Conservation (phyloP, 2,888 invertebrate species). For the Erebia ligea region DNA sequence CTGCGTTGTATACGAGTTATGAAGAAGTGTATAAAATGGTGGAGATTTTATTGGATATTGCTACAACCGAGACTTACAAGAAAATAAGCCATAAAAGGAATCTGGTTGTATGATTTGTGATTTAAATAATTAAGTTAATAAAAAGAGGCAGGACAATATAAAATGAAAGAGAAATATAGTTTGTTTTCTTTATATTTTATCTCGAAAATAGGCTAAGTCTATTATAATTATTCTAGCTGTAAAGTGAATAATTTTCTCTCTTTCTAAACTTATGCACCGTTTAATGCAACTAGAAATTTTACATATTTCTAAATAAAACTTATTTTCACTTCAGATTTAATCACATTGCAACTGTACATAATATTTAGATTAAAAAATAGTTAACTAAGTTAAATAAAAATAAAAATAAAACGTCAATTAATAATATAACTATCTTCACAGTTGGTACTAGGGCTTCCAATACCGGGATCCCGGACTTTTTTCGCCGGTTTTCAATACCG, state of each 20-base stretch:
- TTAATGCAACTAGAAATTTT: slow-evolving; percentile 36
- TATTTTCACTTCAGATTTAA: slow-evolving; percentile 42
- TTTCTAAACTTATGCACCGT: slow-evolving; percentile 26
- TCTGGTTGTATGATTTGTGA: slow-evolving; percentile 48
- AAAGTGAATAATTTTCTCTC: slow-evolving; percentile 64
- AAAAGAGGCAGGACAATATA: slow-evolving; percentile 1
- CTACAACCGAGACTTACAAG: slow-evolving; percentile 56
- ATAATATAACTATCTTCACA: slow-evolving; percentile 59
- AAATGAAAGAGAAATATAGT: slow-evolving; percentile 43
- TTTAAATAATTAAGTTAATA: background rate
- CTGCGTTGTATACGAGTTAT: slow-evolving; percentile 67
- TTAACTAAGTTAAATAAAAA: slow-evolving; percentile 50
- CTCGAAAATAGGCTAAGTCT: slow-evolving; percentile 80
- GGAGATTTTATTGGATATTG: slow-evolving; percentile 59
- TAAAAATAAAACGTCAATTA: slow-evolving; percentile 53
- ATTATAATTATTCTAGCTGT: slow-evolving; percentile 60
- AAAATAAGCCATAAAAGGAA: slow-evolving; percentile 50
- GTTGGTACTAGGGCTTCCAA: no score
- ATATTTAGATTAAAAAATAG: slow-evolving; percentile 69
- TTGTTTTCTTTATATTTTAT: slow-evolving; percentile 70
- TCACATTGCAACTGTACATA: slow-evolving; percentile 66
- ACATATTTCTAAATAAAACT: slow-evolving; percentile 34
- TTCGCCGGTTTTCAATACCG: no score
- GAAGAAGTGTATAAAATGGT: slow-evolving; percentile 64
- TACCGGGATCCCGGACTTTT: no score